Evolutionary conservation across 2,113 vertebrate genomes (phyloP), one percentile per base, ranked within the genome.

Genomic region (Rhipidura dahli): DNA sequence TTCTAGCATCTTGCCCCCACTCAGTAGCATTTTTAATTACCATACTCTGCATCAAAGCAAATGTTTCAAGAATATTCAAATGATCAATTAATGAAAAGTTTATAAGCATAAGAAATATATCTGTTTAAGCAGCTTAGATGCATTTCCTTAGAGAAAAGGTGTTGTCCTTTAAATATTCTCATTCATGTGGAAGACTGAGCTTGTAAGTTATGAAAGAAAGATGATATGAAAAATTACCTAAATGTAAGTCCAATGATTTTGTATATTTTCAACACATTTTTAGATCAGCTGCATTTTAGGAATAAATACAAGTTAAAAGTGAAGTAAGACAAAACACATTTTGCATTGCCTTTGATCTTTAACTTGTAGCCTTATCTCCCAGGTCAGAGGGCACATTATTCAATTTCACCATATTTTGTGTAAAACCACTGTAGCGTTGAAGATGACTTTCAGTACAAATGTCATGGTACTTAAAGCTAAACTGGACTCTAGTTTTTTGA

Each of bases 381-480:
- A 97, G 98, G 98, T 97, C 97, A 97, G 96, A 98, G 98, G 97
- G 95, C 94, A 97, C 97, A 98, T 98, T 98, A 98, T 98, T 98
- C 98, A 98, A 98, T 98, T 98, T 98, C 98, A 97, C 97, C 97
- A 94, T 98, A 98, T 98, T 98, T 98, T 98, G 97, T 98, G 98
- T 98, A 98, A 98, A 98, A 98, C 87, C 97, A 98, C 94, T 97
- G 97, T 98, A 97, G 98, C 98, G 97, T 98, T 98, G 97, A 98
- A 97, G 97, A 98, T 98, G 98, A 98, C 98, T 98, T 98, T 98
- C 98, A 97, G 97, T 97, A 98, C 98, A 98, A 98, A 98, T 98
- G 98, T 98, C 98, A 98, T 92, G 97, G 98, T 98, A 98, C 98
- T 98, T 98, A 98, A 97, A 98, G 98, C 96, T 98, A 98, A 98